Conservation (phyloP, 2,797 vertebrate species). For the Linurgus olivaceus region DNA sequence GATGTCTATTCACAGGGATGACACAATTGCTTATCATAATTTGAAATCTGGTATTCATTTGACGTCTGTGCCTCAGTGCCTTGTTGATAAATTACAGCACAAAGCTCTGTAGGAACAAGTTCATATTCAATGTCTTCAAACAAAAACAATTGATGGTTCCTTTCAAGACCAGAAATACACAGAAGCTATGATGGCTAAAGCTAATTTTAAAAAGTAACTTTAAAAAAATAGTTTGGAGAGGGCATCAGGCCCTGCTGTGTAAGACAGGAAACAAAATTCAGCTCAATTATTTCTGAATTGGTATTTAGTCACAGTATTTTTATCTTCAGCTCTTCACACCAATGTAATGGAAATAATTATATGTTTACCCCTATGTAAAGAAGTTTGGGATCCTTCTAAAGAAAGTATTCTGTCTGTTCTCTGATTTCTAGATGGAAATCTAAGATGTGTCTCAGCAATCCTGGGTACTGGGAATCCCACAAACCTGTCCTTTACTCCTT, state of each 20-base stretch:
- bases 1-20: constrained; percentile 54
- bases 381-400: background rate
- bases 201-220: background rate
- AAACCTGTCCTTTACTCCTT: background rate
- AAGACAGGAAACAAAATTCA: background rate
- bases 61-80: constrained; percentile 34
- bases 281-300: background rate
- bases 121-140: constrained; percentile 58
- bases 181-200: background rate
- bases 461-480: background rate
- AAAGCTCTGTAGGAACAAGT: constrained; percentile 57
- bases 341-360: background rate
- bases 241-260: background rate
- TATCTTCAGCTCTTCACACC: background rate
- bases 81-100: constrained; percentile 53
- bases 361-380: background rate
- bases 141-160: constrained; percentile 28
- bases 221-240: background rate
- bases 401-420: background rate
- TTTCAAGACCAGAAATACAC: constrained; percentile 24
- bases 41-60: constrained; percentile 69
- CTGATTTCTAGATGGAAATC: background rate
- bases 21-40: constrained; percentile 67
- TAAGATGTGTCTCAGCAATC: background rate
- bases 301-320: background rate